A percentile compares a stretch with the other conserved stretches of the same genome.
Conservation (phyloP, 2,113 vertebrate species). For the Macrotis lagotis region DNA sequence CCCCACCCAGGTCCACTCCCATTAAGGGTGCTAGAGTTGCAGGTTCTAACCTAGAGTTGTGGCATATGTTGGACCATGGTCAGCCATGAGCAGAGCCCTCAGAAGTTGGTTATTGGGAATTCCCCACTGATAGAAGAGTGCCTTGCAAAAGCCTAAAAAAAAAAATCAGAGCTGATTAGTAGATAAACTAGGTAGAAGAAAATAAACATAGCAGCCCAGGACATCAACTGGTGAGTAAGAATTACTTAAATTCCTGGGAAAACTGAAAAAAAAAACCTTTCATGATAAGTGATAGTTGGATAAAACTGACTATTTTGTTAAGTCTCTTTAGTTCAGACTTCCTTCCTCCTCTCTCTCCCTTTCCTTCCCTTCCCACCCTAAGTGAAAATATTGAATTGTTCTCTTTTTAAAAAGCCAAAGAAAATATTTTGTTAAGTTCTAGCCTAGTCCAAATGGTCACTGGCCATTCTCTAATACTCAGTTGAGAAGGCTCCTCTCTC, state of each 20-base stretch:
- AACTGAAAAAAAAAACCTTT: neutral
- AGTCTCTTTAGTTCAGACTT: neutral
- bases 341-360: neutral
- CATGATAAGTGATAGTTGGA: neutral
- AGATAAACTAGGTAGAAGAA: neutral
- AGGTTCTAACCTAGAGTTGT: neutral
- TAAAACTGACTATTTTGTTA: neutral
- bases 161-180: neutral
- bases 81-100: neutral
- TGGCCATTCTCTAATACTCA: neutral
- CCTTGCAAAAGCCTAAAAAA: too few relatives aligned
- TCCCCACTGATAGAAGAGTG: neutral
- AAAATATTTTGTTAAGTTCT: conserved; percentile 11
- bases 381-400: neutral
- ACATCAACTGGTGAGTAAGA: neutral
- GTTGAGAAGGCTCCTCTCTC: too few relatives aligned
- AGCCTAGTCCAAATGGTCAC: neutral
- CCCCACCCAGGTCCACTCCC: neutral
- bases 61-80: neutral
- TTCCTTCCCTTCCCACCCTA: neutral
- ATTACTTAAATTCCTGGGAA: neutral
- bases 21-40: neutral
- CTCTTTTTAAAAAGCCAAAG: neutral
- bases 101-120: neutral
- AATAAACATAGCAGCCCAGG: neutral